Evolutionary conservation across 2,888 invertebrate species (phyloP).

Genomic region (Epirrhoe tristata): DNA sequence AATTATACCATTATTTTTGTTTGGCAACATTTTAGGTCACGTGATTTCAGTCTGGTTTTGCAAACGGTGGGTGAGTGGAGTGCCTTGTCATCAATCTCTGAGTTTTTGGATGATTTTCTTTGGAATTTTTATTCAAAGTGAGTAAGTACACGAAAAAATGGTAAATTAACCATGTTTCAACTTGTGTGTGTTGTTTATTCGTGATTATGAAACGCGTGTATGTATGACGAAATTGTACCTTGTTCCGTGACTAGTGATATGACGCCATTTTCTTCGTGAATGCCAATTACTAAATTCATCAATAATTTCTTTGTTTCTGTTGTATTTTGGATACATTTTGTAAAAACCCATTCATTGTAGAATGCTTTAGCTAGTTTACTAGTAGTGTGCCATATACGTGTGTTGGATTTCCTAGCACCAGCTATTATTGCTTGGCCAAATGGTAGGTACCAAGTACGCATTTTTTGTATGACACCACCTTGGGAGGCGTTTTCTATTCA

Average conservation of each 20-base stretch:
- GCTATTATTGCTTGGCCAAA: conserved; percentile 37
- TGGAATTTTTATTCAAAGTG: conserved; percentile 84
- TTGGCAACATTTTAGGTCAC: conserved; percentile 62
- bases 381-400: conserved; percentile 13
- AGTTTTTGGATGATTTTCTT: conserved; percentile 86
- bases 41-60: conserved; percentile 79
- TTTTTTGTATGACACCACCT: conserved; percentile 78
- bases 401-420: conserved; percentile 43
- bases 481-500: conserved; percentile 65
- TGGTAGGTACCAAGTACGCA: conserved; percentile 62
- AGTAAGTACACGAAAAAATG: conserved; percentile 74
- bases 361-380: conserved; percentile 18
- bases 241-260: conserved; percentile 85
- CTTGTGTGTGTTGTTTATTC: conserved; percentile 64
- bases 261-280: conserved; percentile 86
- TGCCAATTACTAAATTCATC: conserved; percentile 83
- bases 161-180: conserved; percentile 64
- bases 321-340: conserved; percentile 24
- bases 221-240: conserved; percentile 83
- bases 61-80: conserved; percentile 86
- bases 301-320: conserved; percentile 74
- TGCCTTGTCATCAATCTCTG: conserved; percentile 85
- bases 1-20: conserved; percentile 5
- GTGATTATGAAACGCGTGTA: conserved; percentile 70
- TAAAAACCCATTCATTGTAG: conserved; percentile 11